Percentiles rank a stretch among this genome's conserved stretches.
These are phyloP conservation scores for Murina feae DNA, from an alignment of 2,113 vertebrate species.

Conservation along the genomic window DNA sequence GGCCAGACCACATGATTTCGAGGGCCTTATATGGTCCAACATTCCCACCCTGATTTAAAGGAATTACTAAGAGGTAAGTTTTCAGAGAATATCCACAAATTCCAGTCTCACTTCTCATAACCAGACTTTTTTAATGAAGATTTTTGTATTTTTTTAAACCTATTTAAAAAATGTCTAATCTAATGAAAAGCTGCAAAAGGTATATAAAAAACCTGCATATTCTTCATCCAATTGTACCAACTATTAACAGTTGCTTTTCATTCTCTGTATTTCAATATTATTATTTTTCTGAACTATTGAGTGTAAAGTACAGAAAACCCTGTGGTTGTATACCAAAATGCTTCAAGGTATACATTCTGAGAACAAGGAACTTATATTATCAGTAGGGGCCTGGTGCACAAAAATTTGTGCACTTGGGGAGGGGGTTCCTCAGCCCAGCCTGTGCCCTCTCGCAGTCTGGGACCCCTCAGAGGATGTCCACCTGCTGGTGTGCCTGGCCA, in stretches of 20 bases:
- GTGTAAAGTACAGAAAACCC: too few species aligned
- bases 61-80: neutral
- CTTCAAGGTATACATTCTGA: neutral
- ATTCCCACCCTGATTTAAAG: neutral
- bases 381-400: too few species aligned
- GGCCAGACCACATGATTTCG: too few species aligned
- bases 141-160: neutral
- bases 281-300: neutral
- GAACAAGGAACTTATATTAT: neutral
- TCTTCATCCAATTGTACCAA: neutral
- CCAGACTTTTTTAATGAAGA: neutral
- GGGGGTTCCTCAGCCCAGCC: too few species aligned
- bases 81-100: neutral
- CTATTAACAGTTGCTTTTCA: neutral
- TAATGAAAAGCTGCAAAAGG: neutral
- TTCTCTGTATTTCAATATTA: rapidly evolving
- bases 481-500: too few species aligned
- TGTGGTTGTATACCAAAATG: too few species aligned
- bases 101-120: neutral
- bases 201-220: neutral
- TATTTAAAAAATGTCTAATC: neutral
- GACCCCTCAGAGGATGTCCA: too few species aligned
- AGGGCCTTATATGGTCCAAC: too few species aligned
- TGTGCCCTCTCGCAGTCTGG: too few species aligned
- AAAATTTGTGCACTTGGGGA: too few species aligned